Base-by-base conservation (phyloP, 2,888 invertebrate genomes). In the Neoscelio sp. region DNA sequence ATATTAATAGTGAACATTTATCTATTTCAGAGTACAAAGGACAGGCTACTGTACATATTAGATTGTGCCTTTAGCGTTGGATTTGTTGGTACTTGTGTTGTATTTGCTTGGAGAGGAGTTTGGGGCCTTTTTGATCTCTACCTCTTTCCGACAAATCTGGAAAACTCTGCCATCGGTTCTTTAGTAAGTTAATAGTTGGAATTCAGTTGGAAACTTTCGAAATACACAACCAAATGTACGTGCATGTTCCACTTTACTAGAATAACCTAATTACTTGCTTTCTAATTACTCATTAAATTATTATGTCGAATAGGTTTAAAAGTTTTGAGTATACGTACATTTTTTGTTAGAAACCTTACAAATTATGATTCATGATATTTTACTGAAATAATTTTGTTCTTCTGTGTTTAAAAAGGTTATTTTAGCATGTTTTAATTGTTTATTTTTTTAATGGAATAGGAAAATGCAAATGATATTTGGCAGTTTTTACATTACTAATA, bases 11-110 rank as follows among this genome's bases (percentile, higher is more conserved):
- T 12, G 8, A 10, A 60, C 20, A 30, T 77, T 82, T 54, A 23
- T 58, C 64, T 83, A 77, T 92, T 93, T 85, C 92, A 95, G 95
- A 94, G 94, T 87, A 93, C 93, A 84, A 92, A 93, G 87, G 94
- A 95, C 89, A 91, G 91, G 87, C 93, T 94, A 75, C 91, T 96
- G 71, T 96, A 96, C 91, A 92, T 96, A 79, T 91, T 96, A 89
- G 97, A 97, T 92, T 96, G 96, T 88, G 91, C 96, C 74, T 96
- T 97, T 91, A 96, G 97, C 6, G 96, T 97, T 80, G 92, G 95
- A 18, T 94, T 97, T 68, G 94, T 97, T 82, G 96, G 97, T 0
- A 95, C 95, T 0, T 92, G 97, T 80, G 96, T 97, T 50, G 96
- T 97, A 1, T 95, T 96, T 89, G 96, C 96, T 46, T 97, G 97